Evolutionary conservation across 2,113 vertebrate species (phyloP), one percentile per base, ranked within the genome.

Genomic region (Columba livia): DNA sequence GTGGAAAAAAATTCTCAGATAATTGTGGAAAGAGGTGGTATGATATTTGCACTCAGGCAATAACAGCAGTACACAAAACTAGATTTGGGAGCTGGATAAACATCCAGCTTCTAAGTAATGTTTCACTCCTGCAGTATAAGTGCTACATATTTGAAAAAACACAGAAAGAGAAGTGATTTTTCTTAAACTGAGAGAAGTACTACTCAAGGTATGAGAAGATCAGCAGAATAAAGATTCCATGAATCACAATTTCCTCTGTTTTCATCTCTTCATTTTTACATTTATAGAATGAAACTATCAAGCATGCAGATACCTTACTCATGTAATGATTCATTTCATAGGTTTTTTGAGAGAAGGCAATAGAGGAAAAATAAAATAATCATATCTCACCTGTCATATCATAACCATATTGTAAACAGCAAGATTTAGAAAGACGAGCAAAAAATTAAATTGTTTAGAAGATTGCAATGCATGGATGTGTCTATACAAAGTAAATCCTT

Each of bases 251-350:
- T 92, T 81, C 69, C 72, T 89, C 71, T 91, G 85, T 82, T 93
- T 97, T 82, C 32, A 15, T 88, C 6, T 96, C 89, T 97, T 64
- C 9, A 5, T 90, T 91, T 86, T 77, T 93, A 78, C 78, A 84
- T 88, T 91, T 96, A 89, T 42, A 90, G 82, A 83, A 82, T 58
- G 56, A 73, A 96, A 95, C 96, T 94, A 93, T 88, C 95, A 94
- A 75, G 77, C 90, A 84, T 94, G 93, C 64, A 94, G 92, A 95
- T 75, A 80, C 44, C 38, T 89, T 96, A 90, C 29, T 51, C 50
- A 54, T 88, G 93, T 90, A 85, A 93, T 93, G 85, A 82, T 84
- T 92, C 17, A 73, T 89, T 94, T 87, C 73, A 73, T 16, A 23
- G 23, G 3, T 29, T 91, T 89, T 85, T 64, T 64, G 57, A 90